These are phyloP conservation scores for Parnassius smintheus DNA, from an alignment of 2,888 invertebrate genomes.

Conservation along the genomic window DNA sequence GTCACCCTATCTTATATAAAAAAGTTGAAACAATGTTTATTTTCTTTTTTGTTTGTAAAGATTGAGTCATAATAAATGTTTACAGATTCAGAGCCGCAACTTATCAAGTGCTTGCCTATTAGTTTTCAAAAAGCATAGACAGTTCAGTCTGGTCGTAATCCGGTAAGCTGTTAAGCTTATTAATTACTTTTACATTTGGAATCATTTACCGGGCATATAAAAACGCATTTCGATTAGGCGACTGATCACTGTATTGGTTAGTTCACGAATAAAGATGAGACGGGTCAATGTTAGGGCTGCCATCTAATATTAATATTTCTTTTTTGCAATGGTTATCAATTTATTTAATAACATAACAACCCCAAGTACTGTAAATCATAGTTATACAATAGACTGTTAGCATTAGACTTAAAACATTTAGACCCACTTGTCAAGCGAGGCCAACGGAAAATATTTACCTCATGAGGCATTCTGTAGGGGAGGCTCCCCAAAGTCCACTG, in stretches of 20 bases:
- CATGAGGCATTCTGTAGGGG: too few relatives aligned
- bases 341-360: not conserved
- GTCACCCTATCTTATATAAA: too few relatives aligned
- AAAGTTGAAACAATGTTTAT: too few relatives aligned
- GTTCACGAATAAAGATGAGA: constrained; percentile 14
- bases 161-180: constrained; percentile 1
- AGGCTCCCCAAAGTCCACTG: too few relatives aligned
- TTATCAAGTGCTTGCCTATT: not conserved
- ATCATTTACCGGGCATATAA: constrained; percentile 12
- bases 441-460: too few relatives aligned
- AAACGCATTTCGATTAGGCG: constrained; percentile 24
- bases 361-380: too few relatives aligned
- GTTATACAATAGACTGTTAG: too few relatives aligned
- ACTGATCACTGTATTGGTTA: constrained; percentile 16
- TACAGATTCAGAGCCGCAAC: too few relatives aligned
- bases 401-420: too few relatives aligned
- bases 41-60: too few relatives aligned
- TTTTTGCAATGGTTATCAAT: not conserved
- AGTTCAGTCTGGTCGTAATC: not conserved
- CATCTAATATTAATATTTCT: not conserved
- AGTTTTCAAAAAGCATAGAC: not conserved
- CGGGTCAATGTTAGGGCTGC: constrained; percentile 19
- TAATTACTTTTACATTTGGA: constrained; percentile 15
- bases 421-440: too few relatives aligned
- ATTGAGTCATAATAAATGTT: too few relatives aligned